phyloP scores from a whole-genome alignment of 2,888 invertebrate species.

The Macrostomum cliftonense region DNA sequence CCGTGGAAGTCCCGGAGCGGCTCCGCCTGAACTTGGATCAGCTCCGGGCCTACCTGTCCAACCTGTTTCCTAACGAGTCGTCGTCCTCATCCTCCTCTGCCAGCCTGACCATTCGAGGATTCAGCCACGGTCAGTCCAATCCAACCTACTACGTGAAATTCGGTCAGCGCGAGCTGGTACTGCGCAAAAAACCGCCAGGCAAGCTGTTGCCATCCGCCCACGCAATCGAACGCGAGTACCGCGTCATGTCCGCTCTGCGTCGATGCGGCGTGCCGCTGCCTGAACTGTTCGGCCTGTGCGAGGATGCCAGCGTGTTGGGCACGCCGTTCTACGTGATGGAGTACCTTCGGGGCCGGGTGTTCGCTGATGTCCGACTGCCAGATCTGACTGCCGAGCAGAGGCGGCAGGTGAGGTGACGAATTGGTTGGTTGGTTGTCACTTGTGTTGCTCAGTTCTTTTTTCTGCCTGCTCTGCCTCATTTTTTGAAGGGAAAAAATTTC shows the following conservation, averaged over 20 bases:
- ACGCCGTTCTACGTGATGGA: constrained; percentile 41
- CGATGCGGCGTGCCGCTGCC: constrained; percentile 36
- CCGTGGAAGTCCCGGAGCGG: constrained; percentile 22
- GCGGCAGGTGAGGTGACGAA: background rate
- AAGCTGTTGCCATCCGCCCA: constrained; percentile 39
- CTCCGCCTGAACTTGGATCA: constrained; percentile 20
- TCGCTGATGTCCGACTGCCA: constrained; percentile 27
- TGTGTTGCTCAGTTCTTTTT: no score
- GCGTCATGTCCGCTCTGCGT: constrained; percentile 33
- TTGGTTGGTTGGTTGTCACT: no score
- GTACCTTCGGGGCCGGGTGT: constrained; percentile 33
- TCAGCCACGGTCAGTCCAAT: constrained; percentile 39
- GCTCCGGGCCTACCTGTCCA: constrained; percentile 21
- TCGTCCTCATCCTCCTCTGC: no score
- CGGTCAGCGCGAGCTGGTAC: constrained; percentile 31
- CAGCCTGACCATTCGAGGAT: constrained; percentile 19
- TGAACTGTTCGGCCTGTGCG: constrained; percentile 26
- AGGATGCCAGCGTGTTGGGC: constrained; percentile 30
- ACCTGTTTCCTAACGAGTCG: constrained; percentile 19
- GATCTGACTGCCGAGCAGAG: constrained; percentile 24
- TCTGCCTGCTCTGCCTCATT: no score
- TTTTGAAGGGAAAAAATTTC: no score
- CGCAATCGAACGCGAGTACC: constrained; percentile 38
- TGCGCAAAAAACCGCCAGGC: constrained; percentile 40
- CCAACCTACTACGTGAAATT: constrained; percentile 37